A percentile compares a stretch with the other conserved stretches of the same genome.
phyloP scores from a whole-genome alignment of 2,888 invertebrate species.

The Dorcus hopei region DNA sequence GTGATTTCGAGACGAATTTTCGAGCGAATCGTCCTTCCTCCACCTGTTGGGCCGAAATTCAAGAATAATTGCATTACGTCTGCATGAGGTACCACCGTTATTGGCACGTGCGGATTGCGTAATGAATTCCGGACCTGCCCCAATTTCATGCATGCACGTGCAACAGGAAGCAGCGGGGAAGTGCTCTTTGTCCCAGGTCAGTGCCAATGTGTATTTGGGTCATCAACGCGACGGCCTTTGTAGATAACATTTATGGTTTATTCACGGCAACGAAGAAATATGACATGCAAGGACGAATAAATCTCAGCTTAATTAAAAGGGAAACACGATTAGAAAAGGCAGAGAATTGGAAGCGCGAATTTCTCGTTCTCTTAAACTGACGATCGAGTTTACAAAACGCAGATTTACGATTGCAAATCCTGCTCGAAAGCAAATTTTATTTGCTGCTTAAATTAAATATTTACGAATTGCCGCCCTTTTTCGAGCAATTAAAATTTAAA shows the following conservation, averaged over 20 bases:
- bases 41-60: conserved; percentile 2
- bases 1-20: background rate
- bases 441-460: too few species aligned
- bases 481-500: too few species aligned
- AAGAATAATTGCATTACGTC: background rate
- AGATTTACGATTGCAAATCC: background rate
- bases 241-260: conserved; percentile 17
- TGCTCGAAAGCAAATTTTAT: background rate
- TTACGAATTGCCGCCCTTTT: too few species aligned
- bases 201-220: conserved; percentile 12
- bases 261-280: background rate
- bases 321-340: too few species aligned
- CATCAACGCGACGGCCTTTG: conserved; percentile 11
- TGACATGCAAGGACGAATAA: too few species aligned
- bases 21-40: background rate
- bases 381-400: background rate
- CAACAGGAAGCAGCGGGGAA: background rate
- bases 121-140: conserved; percentile 8
- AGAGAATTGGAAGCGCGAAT: background rate
- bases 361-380: background rate
- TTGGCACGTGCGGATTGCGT: conserved; percentile 2
- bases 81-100: conserved; percentile 1
- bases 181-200: conserved; percentile 8
- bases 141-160: conserved; percentile 10
- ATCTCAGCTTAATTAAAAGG: too few species aligned